These are phyloP conservation scores for Siniperca scherzeri DNA, from an alignment of 2,797 vertebrate species.

Conservation along the genomic window DNA sequence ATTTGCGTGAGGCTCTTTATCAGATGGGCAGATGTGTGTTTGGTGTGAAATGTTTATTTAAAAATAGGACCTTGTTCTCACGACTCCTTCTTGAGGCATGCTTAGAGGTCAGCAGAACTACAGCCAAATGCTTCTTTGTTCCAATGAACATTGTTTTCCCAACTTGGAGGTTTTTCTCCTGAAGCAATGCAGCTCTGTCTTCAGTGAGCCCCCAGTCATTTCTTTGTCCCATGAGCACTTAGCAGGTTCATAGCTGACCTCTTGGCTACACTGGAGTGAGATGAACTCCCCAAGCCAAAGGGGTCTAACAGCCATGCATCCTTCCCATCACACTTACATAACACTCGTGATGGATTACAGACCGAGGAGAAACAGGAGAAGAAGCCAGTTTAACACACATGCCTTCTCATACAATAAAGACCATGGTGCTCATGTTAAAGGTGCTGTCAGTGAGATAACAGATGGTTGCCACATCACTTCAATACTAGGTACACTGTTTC, in stretches of 20 bases:
- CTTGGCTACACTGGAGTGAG: slow-evolving; percentile 35
- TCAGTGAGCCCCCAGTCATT: slow-evolving; percentile 12
- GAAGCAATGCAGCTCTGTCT: slow-evolving; percentile 1
- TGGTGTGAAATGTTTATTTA: slow-evolving; percentile 56
- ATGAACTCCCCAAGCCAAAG: slow-evolving; percentile 25
- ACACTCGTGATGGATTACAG: slow-evolving; percentile 69
- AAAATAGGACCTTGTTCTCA: slow-evolving; percentile 49
- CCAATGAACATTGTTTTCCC: slow-evolving; percentile 35
- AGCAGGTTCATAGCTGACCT: slow-evolving; percentile 29
- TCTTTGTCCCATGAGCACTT: slow-evolving; percentile 20
- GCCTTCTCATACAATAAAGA: slow-evolving; percentile 50
- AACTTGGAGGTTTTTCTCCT: slow-evolving; percentile 12
- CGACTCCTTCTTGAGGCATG: slow-evolving; percentile 48
- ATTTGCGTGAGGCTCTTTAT: slow-evolving; percentile 36
- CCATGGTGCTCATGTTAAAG: slow-evolving; percentile 41
- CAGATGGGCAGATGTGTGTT: slow-evolving; percentile 60
- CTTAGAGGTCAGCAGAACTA: slow-evolving; percentile 18
- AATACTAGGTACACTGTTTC: slow-evolving; percentile 6
- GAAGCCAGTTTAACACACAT: slow-evolving; percentile 65
- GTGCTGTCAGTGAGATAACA: slow-evolving; percentile 53
- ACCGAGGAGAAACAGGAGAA: slow-evolving; percentile 40
- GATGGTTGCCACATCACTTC: slow-evolving; percentile 57
- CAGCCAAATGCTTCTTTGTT: slow-evolving; percentile 43
- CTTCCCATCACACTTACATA: slow-evolving; percentile 60
- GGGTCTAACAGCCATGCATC: slow-evolving; percentile 45